These are phyloP conservation scores for Stenchaetothrips biformis DNA, from an alignment of 2,888 invertebrate species.

Conservation along the genomic window DNA sequence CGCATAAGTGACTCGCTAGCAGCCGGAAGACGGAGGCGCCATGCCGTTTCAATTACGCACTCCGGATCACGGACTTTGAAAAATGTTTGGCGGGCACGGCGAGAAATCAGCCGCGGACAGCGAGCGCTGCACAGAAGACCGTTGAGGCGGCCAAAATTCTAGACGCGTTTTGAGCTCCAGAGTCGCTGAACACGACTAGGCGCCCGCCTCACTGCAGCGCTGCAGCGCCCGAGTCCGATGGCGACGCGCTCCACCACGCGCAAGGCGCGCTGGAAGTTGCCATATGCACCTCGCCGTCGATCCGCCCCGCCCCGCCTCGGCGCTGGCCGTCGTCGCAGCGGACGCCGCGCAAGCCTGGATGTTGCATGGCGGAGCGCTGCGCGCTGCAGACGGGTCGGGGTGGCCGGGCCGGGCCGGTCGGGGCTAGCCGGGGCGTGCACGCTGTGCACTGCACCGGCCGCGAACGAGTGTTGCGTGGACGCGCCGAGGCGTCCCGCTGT, in stretches of 20 bases:
- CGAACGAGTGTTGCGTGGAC: too few relatives aligned
- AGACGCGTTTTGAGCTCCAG: not conserved
- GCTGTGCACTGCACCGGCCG: too few relatives aligned
- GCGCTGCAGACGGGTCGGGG: not conserved
- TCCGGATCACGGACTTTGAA: too few relatives aligned
- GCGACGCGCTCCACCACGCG: not conserved
- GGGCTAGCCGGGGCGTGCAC: not conserved
- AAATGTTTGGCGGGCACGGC: too few relatives aligned
- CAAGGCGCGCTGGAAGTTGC: not conserved
- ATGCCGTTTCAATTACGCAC: too few relatives aligned
- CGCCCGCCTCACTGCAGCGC: not conserved
- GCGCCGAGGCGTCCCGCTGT: too few relatives aligned
- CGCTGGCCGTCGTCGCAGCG: not conserved
- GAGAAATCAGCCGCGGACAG: too few relatives aligned
- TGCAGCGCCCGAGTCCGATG: not conserved
- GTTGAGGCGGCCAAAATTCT: too few relatives aligned
- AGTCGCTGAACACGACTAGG: not conserved
- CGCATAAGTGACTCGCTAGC: too few relatives aligned
- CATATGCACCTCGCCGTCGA: not conserved
- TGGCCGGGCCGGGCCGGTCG: not conserved
- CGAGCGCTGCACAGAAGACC: too few relatives aligned
- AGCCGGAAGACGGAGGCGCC: too few relatives aligned
- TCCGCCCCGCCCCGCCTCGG: not conserved
- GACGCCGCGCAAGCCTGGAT: not conserved
- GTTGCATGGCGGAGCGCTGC: not conserved